phyloP scores from a whole-genome alignment of 2,888 invertebrate species.

The Altica lythri region DNA sequence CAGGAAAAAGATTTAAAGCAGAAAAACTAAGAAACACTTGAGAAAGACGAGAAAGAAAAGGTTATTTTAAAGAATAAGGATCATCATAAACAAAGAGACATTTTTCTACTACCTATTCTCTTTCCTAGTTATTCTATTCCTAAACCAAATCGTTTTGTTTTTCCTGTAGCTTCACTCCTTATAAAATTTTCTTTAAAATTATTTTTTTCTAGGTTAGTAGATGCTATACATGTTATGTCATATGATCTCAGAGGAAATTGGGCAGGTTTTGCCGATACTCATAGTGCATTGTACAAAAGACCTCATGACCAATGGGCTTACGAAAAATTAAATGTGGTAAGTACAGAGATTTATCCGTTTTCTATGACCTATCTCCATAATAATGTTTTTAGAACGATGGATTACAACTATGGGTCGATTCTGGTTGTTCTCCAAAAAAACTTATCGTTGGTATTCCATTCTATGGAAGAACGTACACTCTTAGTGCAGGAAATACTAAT shows the following conservation, averaged over 20 bases:
- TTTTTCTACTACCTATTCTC: constrained; percentile 2
- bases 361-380: not conserved
- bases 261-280: constrained; percentile 90
- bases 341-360: constrained; percentile 50
- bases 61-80: too few species aligned
- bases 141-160: too few species aligned
- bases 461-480: constrained; percentile 84
- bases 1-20: too few species aligned
- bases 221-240: constrained; percentile 85
- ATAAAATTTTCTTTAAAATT: too few species aligned
- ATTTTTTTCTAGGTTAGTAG: constrained; percentile 63
- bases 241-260: constrained; percentile 87
- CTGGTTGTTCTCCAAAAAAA: constrained; percentile 86
- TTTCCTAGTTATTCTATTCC: too few species aligned
- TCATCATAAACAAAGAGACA: too few species aligned
- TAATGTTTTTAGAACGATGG: constrained; percentile 75
- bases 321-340: constrained; percentile 86
- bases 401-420: constrained; percentile 83
- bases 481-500: constrained; percentile 81
- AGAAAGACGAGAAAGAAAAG: too few species aligned
- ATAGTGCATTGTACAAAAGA: constrained; percentile 83
- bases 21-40: too few species aligned
- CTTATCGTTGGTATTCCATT: constrained; percentile 87
- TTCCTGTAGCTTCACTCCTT: too few species aligned
- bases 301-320: constrained; percentile 89